phyloP scores from a whole-genome alignment of 2,888 invertebrate genomes.

The Idaea biselata region DNA sequence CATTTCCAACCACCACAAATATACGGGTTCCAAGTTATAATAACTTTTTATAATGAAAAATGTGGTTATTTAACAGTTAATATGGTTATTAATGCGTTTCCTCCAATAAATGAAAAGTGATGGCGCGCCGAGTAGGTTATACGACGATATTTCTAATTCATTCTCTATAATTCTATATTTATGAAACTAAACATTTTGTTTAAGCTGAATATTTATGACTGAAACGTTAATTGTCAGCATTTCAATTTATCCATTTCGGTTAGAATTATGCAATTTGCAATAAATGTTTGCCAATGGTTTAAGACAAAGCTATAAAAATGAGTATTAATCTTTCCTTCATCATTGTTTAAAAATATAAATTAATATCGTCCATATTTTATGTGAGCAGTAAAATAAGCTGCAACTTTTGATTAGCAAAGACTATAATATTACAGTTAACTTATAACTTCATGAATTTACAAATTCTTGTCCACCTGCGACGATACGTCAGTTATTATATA shows the following conservation, averaged over 20 bases:
- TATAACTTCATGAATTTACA: not conserved
- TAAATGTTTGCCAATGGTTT: not conserved
- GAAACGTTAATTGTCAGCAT: not conserved
- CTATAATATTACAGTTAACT: not conserved
- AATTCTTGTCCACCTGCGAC: not conserved
- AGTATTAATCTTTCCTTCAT: not conserved
- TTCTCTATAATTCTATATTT: not conserved
- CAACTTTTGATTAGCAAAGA: not conserved
- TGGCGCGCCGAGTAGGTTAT: not conserved
- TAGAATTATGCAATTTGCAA: not conserved
- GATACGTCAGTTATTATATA: too few species aligned
- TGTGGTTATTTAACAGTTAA: constrained; percentile 48
- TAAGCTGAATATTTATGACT: not conserved
- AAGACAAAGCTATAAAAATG: not conserved
- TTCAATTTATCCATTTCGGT: not conserved
- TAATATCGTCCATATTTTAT: not conserved
- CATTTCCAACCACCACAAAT: constrained; percentile 47
- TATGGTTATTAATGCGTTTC: constrained; percentile 43
- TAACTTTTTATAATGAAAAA: constrained; percentile 64
- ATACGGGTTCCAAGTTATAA: constrained; percentile 52
- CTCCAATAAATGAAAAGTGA: constrained; percentile 18
- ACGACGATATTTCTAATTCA: not conserved
- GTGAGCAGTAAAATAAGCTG: not conserved
- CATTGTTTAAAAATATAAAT: not conserved
- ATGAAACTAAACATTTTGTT: not conserved